Conservation (phyloP, 2,888 invertebrate species). For the Tetanocera ferruginea region DNA sequence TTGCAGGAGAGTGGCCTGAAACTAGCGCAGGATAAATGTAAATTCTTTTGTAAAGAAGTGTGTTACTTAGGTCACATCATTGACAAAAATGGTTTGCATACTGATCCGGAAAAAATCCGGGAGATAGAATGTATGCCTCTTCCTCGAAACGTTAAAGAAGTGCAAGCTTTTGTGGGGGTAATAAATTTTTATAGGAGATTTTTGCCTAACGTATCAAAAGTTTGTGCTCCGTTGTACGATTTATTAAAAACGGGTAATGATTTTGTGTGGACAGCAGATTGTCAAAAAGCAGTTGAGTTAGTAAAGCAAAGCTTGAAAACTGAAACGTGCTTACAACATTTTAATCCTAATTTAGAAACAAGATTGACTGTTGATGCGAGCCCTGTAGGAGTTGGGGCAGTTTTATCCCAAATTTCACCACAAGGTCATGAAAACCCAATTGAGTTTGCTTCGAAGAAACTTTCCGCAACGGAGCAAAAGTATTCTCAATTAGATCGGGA, state of each 20-base stretch:
- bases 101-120: no score
- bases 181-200: constrained; percentile 9
- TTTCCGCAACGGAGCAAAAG: no score
- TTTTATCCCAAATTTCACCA: not conserved
- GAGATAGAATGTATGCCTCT: no score
- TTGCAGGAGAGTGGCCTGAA: no score
- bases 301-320: not conserved
- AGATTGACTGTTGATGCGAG: not conserved
- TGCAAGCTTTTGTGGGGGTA: not conserved
- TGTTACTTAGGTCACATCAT: no score
- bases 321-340: not conserved
- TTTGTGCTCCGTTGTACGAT: no score
- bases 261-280: not conserved
- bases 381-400: not conserved
- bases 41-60: no score
- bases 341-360: not conserved
- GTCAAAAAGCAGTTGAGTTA: not conserved
- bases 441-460: no score
- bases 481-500: no score
- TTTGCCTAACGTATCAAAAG: not conserved
- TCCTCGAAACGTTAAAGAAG: no score
- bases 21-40: no score
- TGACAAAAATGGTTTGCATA: no score
- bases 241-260: not conserved
- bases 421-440: not conserved